Evolutionary conservation across 2,888 invertebrate species (phyloP).

Genomic region (Himalopsyche tibetana): DNA sequence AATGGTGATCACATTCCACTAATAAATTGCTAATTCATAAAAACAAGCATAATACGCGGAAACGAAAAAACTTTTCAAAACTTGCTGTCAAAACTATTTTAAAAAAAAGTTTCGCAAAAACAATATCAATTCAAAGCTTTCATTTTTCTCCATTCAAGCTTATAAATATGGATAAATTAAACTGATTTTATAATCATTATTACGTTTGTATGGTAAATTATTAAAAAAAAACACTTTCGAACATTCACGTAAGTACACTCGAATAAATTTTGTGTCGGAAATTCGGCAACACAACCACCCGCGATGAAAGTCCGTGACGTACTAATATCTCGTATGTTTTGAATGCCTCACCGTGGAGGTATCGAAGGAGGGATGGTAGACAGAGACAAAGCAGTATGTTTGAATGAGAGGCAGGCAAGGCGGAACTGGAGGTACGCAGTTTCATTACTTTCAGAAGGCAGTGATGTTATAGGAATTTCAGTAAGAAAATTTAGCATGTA

Average conservation of each 20-base stretch:
- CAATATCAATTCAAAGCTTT: constrained; percentile 14
- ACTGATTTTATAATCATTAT: constrained; percentile 42
- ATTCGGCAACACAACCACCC: constrained; percentile 20
- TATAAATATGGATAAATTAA: constrained; percentile 13
- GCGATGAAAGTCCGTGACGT: constrained; percentile 23
- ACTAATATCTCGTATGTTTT: constrained; percentile 30
- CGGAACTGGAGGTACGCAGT: constrained; percentile 35
- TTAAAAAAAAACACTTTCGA: constrained; percentile 25
- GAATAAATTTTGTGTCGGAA: constrained; percentile 11
- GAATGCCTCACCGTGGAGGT: constrained; percentile 35
- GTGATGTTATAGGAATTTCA: constrained; percentile 32
- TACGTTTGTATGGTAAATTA: constrained; percentile 32
- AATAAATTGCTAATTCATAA: too few species aligned
- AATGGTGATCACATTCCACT: not conserved
- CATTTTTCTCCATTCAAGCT: not conserved
- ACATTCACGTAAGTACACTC: constrained; percentile 42
- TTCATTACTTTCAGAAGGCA: constrained; percentile 20
- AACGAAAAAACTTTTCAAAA: constrained; percentile 18
- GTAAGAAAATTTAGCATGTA: constrained; percentile 36
- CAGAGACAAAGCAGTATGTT: not conserved
- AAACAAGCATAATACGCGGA: not conserved
- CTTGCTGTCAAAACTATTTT: constrained; percentile 3
- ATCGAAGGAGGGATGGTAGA: constrained; percentile 26
- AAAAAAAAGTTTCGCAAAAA: not conserved
- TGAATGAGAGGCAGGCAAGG: not conserved